Base-by-base conservation (phyloP, 1,140 invertebrate genomes). In the Trachymyrmex cornetzi region DNA sequence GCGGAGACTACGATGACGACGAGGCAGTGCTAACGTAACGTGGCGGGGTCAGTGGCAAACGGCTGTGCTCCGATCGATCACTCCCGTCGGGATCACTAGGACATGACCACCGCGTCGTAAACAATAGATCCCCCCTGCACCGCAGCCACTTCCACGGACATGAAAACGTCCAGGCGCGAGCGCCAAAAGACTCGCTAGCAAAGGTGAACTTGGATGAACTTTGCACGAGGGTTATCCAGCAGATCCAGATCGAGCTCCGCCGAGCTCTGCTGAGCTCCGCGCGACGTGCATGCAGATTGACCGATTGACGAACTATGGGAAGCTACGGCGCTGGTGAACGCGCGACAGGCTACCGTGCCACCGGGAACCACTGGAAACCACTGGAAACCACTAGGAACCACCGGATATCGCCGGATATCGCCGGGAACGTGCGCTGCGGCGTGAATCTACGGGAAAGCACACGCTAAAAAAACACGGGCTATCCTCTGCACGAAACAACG, bases 51-150 rank as follows among this genome's bases (percentile, higher is more conserved):
- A 19, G 30, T 34, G 27, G 19, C 44, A 5, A 77, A 3, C 50
- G 55, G 34, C 19, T 34, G 38, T 44, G 38, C 12, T 38, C 9
- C 30, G 34, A 34, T 77, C 50, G 77, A 77, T 63, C 53, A 38
- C 67, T 66, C 30, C 57, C 77, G 88, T 44, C 9, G 9, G 11
- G 9, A 9, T 44, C 89, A 90, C 92, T 91, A 93, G 92, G 93
- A 92, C 84, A 92, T 89, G 80, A 90, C 50, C 82, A 89, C 44
- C 79, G 90, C 90, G 90, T 89, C 90, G 92, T 92, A 93, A 92
- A 92, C 85, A 92, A 85, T 81, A 89, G 91, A 93, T 88, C 90
- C 92, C 92, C 90, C 93, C 91, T 92, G 91, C 91, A 88, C 87
- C 75, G 72, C 87, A 34, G 53, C 87, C 86, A 88, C 63, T 88